phyloP scores from a whole-genome alignment of 2,113 vertebrate species.

The Muntiacus muntjak region DNA sequence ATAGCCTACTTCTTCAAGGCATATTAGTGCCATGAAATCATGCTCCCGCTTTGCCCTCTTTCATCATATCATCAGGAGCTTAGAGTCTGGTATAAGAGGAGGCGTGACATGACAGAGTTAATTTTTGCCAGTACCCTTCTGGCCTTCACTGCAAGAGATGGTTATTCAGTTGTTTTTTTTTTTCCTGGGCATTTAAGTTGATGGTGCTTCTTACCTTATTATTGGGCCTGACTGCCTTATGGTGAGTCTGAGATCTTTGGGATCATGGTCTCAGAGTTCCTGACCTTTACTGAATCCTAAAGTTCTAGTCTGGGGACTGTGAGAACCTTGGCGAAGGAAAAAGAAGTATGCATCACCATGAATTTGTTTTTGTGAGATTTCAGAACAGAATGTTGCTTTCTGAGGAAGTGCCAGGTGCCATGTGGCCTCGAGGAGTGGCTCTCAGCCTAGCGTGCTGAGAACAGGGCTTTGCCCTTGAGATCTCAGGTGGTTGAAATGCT shows the following conservation, averaged over 20 bases:
- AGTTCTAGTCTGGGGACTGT: conserved; percentile 6
- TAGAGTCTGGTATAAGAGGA: not conserved
- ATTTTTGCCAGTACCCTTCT: conserved; percentile 34
- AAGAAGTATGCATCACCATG: conserved; percentile 21
- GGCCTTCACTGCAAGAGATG: not conserved
- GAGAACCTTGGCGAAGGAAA: not conserved
- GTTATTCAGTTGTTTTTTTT: not conserved
- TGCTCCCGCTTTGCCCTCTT: not conserved
- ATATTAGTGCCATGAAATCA: conserved; percentile 46
- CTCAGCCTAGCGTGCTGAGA: not conserved
- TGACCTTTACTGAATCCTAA: not conserved
- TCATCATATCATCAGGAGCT: not conserved
- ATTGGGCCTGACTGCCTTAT: not conserved
- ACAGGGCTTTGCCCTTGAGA: not conserved
- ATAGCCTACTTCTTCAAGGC: conserved; percentile 48
- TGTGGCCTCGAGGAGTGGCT: rapidly evolving
- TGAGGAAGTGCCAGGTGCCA: conserved; percentile 38
- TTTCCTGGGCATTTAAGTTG: not conserved
- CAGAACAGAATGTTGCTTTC: not conserved
- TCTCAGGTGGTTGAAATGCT: rapidly evolving
- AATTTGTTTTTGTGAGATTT: conserved; percentile 9
- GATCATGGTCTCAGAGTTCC: not conserved
- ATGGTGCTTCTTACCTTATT: not conserved
- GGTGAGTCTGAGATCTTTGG: not conserved
- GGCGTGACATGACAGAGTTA: conserved; percentile 9